Evolutionary conservation across 1,140 invertebrate genomes (phyloP), one percentile per base, ranked within the genome.

Genomic region (Procambarus virginalis): DNA sequence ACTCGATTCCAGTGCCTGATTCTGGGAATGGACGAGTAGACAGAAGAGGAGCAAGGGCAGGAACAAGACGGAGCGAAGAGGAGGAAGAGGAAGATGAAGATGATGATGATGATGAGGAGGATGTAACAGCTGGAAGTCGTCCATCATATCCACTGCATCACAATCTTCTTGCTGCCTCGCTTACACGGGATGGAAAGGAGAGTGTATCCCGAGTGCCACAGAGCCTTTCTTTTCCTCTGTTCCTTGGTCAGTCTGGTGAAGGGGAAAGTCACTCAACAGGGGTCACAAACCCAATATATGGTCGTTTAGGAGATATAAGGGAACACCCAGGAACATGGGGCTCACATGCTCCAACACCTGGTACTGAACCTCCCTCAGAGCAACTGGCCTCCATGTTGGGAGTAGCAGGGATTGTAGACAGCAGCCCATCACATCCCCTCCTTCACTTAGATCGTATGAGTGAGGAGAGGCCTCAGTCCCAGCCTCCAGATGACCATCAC

Each of bases 221-320:
- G 46, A 64, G 68, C 14, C 82, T 64, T 76, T 81, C 86, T 2
- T 89, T 34, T 60, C 70, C 80, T 12, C 22, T 68, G n/a, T 84
- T 49, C 46, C 81, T 79, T 1, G 14, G 81, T 14, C 86, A 88
- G 10, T 79, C 60, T 2, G 46, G 55, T 51, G 88, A 84, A 6
- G 60, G 79, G 17, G 87, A 76, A n/a, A 81, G 64, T 20, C 88
- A 83, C 20, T 77, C 75, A 22, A 78, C 73, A 2, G 88, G 88
- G 9, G 88, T 89, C 49, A 89, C 88, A 14, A 89, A 89, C 81
- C 88, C 88, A 22, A 89, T 89, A 9, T 89, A 89, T 70, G 88
- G 88, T 3, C 88, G 76, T 20, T 49, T 89, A 17, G 88, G 88
- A 22, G 88, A 89, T n/a, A 45, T 89, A 5, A 76, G 88, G n/a